A percentile compares a stretch with the other conserved stretches of the same genome.
Evolutionary conservation across 2,113 vertebrate species (phyloP).

Genomic region (Seriola rivoliana): DNA sequence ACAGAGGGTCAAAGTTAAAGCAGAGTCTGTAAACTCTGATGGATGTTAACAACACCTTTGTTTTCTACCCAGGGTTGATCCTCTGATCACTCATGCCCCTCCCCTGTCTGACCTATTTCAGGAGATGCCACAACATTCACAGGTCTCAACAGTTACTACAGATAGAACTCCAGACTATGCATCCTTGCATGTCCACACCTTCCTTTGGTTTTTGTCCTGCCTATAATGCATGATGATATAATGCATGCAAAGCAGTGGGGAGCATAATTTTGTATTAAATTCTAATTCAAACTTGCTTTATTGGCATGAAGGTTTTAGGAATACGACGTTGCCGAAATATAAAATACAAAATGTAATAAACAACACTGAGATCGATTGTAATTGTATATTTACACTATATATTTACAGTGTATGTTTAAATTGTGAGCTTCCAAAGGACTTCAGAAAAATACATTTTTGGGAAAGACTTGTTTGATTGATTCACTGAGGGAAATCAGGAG

Average conservation of each 20-base stretch:
- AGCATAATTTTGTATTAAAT: not conserved
- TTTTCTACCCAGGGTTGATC: not conserved
- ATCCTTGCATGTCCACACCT: not conserved
- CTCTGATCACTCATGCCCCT: not conserved
- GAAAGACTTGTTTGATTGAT: not conserved
- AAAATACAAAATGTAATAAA: too few species aligned
- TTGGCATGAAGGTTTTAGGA: too few species aligned
- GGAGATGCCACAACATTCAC: not conserved
- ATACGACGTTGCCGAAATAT: too few species aligned
- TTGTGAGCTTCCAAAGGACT: not conserved
- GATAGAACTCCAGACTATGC: not conserved
- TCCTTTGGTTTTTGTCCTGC: not conserved
- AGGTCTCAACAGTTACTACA: not conserved
- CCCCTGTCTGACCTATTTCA: not conserved
- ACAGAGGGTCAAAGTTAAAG: not conserved
- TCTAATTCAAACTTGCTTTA: too few species aligned
- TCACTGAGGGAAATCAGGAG: not conserved
- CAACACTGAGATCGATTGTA: too few species aligned
- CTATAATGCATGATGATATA: not conserved
- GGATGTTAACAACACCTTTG: not conserved
- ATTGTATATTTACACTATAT: too few species aligned
- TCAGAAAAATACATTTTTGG: not conserved
- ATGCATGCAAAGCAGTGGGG: not conserved
- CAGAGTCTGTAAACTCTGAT: too few species aligned
- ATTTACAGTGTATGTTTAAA: not conserved